Evolutionary conservation across 1,140 invertebrate genomes (phyloP).

Genomic region (Calosoma granatense): DNA sequence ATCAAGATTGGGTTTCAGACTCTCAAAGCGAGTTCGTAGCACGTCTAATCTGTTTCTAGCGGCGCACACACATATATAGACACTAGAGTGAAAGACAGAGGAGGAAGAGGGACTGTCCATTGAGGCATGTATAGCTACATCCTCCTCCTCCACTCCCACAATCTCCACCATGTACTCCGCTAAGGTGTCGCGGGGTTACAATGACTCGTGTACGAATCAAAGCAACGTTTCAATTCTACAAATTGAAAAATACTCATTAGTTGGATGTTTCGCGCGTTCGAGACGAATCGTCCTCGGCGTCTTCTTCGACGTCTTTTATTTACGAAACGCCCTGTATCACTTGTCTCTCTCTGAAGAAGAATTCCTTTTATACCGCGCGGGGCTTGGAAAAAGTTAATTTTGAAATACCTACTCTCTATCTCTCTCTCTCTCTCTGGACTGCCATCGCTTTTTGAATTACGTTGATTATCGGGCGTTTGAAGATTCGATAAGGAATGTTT

Average conservation of each 20-base stretch:
- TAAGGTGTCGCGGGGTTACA: slow-evolving; percentile 11
- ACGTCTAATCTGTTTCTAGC: neutral
- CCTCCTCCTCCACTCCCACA: too few species aligned
- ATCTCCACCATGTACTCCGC: neutral
- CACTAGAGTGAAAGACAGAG: neutral
- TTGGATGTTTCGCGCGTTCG: slow-evolving; percentile 22
- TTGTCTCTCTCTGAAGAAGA: neutral
- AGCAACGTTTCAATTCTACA: slow-evolving; percentile 31
- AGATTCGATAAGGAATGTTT: too few species aligned
- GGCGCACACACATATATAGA: neutral
- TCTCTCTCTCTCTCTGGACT: too few species aligned
- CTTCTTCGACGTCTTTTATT: too few species aligned
- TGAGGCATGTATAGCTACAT: too few species aligned
- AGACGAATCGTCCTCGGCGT: neutral
- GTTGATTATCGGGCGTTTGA: too few species aligned
- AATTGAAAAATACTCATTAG: slow-evolving; percentile 38
- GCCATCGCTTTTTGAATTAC: too few species aligned
- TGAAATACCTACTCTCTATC: neutral
- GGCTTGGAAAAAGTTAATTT: slow-evolving; percentile 3
- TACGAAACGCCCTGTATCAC: neutral
- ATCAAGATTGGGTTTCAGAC: slow-evolving; percentile 37
- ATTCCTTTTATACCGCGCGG: slow-evolving; percentile 1
- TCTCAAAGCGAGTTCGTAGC: slow-evolving; percentile 13
- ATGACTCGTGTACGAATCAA: slow-evolving; percentile 31
- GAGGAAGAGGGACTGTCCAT: neutral